Percentiles rank a stretch among this genome's conserved stretches.
Evolutionary conservation across 2,797 vertebrate species (phyloP).

Genomic region (Pipistrellus pygmaeus): DNA sequence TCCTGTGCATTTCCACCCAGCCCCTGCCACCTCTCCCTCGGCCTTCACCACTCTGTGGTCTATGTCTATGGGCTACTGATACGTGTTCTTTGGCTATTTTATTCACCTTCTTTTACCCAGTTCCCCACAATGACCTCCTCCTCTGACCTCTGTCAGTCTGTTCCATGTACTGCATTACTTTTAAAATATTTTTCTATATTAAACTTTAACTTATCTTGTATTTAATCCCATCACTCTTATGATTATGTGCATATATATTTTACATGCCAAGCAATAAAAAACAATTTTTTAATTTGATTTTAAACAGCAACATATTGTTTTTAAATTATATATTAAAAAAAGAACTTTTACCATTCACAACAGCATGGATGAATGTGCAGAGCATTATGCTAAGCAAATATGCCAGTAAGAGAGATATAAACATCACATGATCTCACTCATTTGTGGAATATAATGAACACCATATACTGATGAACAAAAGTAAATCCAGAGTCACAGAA

Average conservation of each 20-base stretch:
- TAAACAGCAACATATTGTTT: neutral
- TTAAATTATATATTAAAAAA: neutral
- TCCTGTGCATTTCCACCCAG: neutral
- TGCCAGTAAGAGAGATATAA: too few species aligned
- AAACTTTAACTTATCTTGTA: neutral
- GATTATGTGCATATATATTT: neutral
- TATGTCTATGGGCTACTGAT: neutral
- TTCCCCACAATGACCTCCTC: neutral
- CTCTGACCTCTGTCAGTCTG: neutral
- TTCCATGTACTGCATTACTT: neutral
- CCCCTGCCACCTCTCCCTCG: neutral
- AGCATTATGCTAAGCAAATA: too few species aligned
- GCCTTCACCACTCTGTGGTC: neutral
- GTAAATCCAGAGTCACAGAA: too few species aligned
- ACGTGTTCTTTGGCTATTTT: neutral
- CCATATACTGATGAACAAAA: too few species aligned
- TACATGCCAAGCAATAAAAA: neutral
- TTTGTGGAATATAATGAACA: too few species aligned
- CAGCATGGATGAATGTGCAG: too few species aligned
- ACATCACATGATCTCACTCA: too few species aligned
- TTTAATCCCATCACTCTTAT: neutral
- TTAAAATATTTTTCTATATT: neutral
- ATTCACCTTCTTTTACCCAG: neutral
- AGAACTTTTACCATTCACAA: too few species aligned
- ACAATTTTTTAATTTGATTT: neutral